Evolutionary conservation across 2,888 invertebrate genomes (phyloP).

Genomic region (Philopedon plagiatum): DNA sequence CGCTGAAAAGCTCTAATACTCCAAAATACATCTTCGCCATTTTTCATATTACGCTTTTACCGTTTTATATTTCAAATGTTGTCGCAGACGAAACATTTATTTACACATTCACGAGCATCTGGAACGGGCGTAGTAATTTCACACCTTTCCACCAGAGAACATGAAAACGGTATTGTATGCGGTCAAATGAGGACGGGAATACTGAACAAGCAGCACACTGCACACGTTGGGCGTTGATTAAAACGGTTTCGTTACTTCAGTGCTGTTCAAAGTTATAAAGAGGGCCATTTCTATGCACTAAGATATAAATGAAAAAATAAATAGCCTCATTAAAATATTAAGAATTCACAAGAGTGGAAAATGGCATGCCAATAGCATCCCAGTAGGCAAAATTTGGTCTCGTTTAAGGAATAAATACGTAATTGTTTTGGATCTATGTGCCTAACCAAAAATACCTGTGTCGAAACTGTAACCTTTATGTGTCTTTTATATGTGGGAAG

Average conservation of each 20-base stretch:
- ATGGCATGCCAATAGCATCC: too few species aligned
- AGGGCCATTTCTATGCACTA: background rate
- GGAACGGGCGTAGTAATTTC: constrained; percentile 1
- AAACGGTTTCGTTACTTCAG: constrained; percentile 3
- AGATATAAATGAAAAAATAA: too few species aligned
- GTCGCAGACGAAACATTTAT: background rate
- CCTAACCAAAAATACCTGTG: too few species aligned
- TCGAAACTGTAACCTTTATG: too few species aligned
- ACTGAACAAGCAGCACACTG: background rate
- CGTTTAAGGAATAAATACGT: too few species aligned
- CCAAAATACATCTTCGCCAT: background rate
- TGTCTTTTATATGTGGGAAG: too few species aligned
- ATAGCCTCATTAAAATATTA: too few species aligned
- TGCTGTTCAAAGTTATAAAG: background rate
- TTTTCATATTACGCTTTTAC: background rate
- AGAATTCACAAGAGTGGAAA: too few species aligned
- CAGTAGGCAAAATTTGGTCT: too few species aligned
- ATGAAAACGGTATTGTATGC: constrained; percentile 1
- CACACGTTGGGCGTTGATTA: background rate
- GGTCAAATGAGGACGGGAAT: constrained; percentile 13
- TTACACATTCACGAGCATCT: background rate
- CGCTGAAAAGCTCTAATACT: background rate
- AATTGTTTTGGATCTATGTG: too few species aligned
- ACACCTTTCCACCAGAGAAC: background rate
- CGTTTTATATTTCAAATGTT: constrained; percentile 5